Evolutionary conservation across 2,888 invertebrate genomes (phyloP).

Genomic region (Pristionchus exspectatus): DNA sequence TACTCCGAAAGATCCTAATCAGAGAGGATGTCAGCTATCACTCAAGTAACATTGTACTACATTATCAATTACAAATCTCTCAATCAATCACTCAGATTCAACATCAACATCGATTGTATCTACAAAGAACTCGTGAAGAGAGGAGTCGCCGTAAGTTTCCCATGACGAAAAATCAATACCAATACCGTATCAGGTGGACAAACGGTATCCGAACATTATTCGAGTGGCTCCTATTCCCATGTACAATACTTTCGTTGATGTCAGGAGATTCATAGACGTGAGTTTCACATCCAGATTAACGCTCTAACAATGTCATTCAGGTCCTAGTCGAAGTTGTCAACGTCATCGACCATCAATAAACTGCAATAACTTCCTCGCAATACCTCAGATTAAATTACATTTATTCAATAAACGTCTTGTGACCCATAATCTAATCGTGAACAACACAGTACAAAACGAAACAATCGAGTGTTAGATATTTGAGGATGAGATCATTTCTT

Average conservation of each 20-base stretch:
- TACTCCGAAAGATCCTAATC: slow-evolving; percentile 81
- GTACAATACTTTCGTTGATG: slow-evolving; percentile 81
- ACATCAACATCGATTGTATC: slow-evolving; percentile 79
- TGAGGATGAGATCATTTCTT: slow-evolving; percentile 28
- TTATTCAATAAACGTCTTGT: slow-evolving; percentile 16
- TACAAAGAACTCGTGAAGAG: slow-evolving; percentile 81
- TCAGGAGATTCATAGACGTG: slow-evolving; percentile 68
- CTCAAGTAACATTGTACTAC: slow-evolving; percentile 23
- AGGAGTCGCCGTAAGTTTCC: slow-evolving; percentile 81
- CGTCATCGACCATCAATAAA: slow-evolving; percentile 3
- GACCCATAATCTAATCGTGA: slow-evolving; percentile 20
- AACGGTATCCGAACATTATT: slow-evolving; percentile 81
- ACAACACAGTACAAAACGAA: slow-evolving; percentile 13
- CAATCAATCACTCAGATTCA: slow-evolving; percentile 80
- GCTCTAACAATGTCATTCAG: slow-evolving; percentile 59
- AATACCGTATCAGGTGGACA: slow-evolving; percentile 80
- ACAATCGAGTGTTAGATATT: neutral
- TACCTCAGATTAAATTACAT: neutral
- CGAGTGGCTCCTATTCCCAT: slow-evolving; percentile 82
- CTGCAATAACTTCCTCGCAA: neutral
- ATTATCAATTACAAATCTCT: too few species aligned
- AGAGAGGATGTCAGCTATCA: slow-evolving; percentile 82
- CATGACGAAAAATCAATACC: neutral
- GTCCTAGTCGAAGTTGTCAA: neutral
- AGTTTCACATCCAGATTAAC: slow-evolving; percentile 57